Conservation (phyloP, 2,888 invertebrate genomes). For the Caenorhabditis sp. region DNA sequence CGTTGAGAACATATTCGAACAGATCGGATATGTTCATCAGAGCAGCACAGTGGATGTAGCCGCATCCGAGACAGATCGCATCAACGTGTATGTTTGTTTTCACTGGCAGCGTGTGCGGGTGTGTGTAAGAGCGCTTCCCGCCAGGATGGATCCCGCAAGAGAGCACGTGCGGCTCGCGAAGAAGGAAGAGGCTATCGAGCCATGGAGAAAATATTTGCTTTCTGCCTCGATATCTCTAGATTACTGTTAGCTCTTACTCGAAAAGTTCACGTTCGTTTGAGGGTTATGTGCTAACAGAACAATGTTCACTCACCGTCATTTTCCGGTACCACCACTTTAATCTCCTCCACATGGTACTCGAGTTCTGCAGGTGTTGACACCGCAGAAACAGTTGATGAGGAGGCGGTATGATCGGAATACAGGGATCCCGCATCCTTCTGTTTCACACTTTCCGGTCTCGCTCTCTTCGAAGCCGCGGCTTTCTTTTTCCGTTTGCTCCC, state of each 20-base stretch:
- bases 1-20: slow-evolving; percentile 45
- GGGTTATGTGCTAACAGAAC: not conserved
- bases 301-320: slow-evolving; percentile 10
- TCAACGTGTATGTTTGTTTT: slow-evolving; percentile 55
- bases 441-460: slow-evolving; percentile 37
- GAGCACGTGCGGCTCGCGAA: slow-evolving; percentile 20
- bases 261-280: slow-evolving; percentile 20
- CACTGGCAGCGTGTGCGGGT: slow-evolving; percentile 17
- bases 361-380: slow-evolving; percentile 34
- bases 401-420: slow-evolving; percentile 44
- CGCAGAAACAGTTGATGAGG: slow-evolving; percentile 50
- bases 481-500: slow-evolving; percentile 59
- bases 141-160: slow-evolving; percentile 14
- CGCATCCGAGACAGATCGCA: slow-evolving; percentile 11
- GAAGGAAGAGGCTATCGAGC: slow-evolving; percentile 21
- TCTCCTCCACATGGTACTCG: slow-evolving; percentile 20
- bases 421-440: slow-evolving; percentile 35
- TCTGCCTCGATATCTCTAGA: slow-evolving; percentile 12
- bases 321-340: not conserved
- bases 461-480: slow-evolving; percentile 10
- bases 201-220: slow-evolving; percentile 55
- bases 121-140: slow-evolving; percentile 44
- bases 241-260: not conserved
- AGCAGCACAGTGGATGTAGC: not conserved
- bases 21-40: slow-evolving; percentile 22